Base-by-base conservation (phyloP, 2,797 vertebrate genomes). In the Thunnus albacares region DNA sequence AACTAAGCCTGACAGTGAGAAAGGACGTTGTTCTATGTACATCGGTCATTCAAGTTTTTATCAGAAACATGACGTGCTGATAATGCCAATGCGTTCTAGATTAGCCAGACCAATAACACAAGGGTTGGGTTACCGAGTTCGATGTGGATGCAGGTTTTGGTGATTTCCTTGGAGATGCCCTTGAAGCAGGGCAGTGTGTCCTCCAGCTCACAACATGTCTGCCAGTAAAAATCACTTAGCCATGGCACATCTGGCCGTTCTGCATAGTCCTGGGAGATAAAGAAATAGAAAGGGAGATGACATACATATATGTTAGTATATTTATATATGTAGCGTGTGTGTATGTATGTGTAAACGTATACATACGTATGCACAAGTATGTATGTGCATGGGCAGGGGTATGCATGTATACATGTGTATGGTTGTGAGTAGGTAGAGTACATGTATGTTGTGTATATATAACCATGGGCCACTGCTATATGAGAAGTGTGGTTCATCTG, bases 141-240 rank as follows among this genome's bases (percentile, higher is more conserved):
- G 56, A 94, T 75, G 22, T 70, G 45, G 60, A 94, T 89, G 15
- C 87, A 71, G 0, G 69, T 90, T 58, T 28, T 87, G 77, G 92
- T 59, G 51, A 96, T 90, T 60, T 95, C 87, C 26, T 80, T 84
- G 51, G 90, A 92, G 75, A 97, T 94, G 84, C 92, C 94, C 61
- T 90, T 91, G 91, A 97, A 97, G 92, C 93, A 93, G 67, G 87
- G 88, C 69, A 97, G 83, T 0, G 65, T 85, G 75, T 96, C 88
- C 75, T 96, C 95, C 70, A 97, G 91, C 79, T 96, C 94, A 92
- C 93, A 96, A 79, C 94, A 96, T 0, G 90, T 93, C 58, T 94
- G 86, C 96, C 95, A 96, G n/a, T 84, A 53, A 33, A 78, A 80
- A 63, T 95, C 92, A 86, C 91, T 90, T 55, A 97, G 83, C 95